Base-by-base conservation (phyloP, 2,113 vertebrate species). In the Phocoena sinus region DNA sequence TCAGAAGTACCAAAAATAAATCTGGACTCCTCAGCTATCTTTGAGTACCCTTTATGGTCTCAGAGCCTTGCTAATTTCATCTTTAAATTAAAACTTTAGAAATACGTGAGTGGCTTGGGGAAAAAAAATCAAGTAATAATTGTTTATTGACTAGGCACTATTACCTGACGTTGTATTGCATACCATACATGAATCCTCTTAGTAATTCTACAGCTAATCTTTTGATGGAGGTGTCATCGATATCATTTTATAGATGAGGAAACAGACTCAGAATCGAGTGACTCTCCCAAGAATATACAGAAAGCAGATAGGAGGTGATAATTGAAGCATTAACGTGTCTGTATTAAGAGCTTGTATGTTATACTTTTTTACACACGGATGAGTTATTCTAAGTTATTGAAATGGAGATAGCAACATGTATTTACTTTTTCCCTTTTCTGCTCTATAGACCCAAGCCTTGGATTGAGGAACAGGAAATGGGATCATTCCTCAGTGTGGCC, bases 401-500 rank as follows among this genome's bases (percentile, higher is more conserved):
- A 95, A 65, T 8, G 56, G 63, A 92, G 26, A 4, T 90, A 38
- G 88, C 8, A 31, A 36, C 15, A 2, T 25, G 1, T 0, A 2
- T 91, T 33, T 82, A 26, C 53, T 74, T 44, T 76, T 68, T 58
- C 6, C 50, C n/a, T n/a, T 76, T 84, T 96, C 77, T 97, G 31
- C 88, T 0, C 93, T 97, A 0, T 94, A 99, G 99, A 97, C 97
- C 98, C 0, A 98, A 99, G 94, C 98, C 98, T 50, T 99, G 99
- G 99, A 99, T 99, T 83, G 98, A 99, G 96, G 98, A 99, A 44
- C 99, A 99, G 86, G 98, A 99, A 91, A 99, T 99, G 99, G 99
- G 99, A 89, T 99, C 99, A 0, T 99, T 99, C 98, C 98, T 99
- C 56, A 99, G 99, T 60, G 99, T 99, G 41, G 98, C 99, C 15